Evolutionary conservation across 1,140 invertebrate species (phyloP).

Genomic region (Hyposmocoma kahamanoa): DNA sequence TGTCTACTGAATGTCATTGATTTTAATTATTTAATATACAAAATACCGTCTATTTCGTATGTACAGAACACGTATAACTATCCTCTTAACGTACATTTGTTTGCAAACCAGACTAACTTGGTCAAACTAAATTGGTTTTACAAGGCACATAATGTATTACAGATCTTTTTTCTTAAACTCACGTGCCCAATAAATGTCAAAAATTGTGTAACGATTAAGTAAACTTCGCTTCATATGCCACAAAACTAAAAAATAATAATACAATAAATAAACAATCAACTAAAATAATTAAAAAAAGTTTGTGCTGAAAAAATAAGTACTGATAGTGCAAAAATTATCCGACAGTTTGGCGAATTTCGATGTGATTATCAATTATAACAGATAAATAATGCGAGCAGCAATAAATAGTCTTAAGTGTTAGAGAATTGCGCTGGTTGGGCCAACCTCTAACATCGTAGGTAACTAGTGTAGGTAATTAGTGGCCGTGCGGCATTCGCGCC

Average conservation of each 20-base stretch:
- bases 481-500: neutral
- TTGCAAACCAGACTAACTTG: too few species aligned
- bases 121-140: too few species aligned
- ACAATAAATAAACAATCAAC: conserved; percentile 49
- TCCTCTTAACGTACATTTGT: too few species aligned
- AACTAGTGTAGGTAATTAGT: conserved; percentile 29
- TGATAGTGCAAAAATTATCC: conserved; percentile 21
- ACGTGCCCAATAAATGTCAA: conserved; percentile 2
- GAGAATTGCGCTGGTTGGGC: conserved; percentile 12
- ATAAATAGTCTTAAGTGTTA: conserved; percentile 15
- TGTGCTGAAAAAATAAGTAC: conserved; percentile 67
- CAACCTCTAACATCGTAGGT: conserved; percentile 12
- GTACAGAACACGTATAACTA: too few species aligned
- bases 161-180: conserved; percentile 1
- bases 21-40: too few species aligned
- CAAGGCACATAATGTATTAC: neutral
- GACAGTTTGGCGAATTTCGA: neutral
- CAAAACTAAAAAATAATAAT: conserved; percentile 43
- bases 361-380: neutral
- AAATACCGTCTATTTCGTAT: too few species aligned
- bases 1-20: too few species aligned
- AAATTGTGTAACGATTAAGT: conserved; percentile 47
- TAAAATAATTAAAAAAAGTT: conserved; percentile 47
- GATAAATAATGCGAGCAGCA: neutral
- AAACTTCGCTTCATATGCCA: conserved; percentile 48